Evolutionary conservation across 2,113 vertebrate species (phyloP).

Genomic region (Hippocampus mohnikei): DNA sequence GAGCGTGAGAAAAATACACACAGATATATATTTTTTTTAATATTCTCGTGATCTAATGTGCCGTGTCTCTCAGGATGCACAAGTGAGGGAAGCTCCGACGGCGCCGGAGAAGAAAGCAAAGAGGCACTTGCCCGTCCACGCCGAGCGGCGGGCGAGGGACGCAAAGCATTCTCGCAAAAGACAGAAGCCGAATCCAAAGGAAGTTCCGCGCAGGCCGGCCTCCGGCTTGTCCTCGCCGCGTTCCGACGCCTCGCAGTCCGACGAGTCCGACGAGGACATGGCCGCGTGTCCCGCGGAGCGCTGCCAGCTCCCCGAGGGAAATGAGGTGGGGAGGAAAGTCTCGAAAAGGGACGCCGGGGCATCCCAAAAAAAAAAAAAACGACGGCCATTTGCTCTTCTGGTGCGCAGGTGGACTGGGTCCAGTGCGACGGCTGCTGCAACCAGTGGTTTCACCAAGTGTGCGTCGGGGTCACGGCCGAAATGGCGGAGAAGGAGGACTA

Average conservation of each 20-base stretch:
- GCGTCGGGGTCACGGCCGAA: constrained; percentile 89
- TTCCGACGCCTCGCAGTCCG: constrained; percentile 83
- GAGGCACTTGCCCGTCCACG: constrained; percentile 74
- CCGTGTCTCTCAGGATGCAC: constrained; percentile 55
- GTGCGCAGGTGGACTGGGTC: constrained; percentile 89
- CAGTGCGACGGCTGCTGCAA: constrained; percentile 98
- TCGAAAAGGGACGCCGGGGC: neutral
- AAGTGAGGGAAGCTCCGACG: constrained; percentile 65
- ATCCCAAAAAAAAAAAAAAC: neutral
- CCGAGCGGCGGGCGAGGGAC: constrained; percentile 73
- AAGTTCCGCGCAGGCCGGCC: constrained; percentile 70
- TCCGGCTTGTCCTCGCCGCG: constrained; percentile 74
- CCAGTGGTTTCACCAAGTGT: constrained; percentile 97
- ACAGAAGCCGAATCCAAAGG: constrained; percentile 77
- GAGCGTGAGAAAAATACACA: neutral
- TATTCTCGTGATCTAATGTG: neutral
- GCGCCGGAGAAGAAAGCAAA: constrained; percentile 84
- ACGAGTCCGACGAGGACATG: constrained; percentile 91
- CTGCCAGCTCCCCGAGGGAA: constrained; percentile 92
- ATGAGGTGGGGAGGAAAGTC: constrained; percentile 79
- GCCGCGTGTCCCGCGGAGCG: constrained; percentile 86
- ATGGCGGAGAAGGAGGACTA: constrained; percentile 97
- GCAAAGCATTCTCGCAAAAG: constrained; percentile 83
- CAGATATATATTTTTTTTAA: neutral
- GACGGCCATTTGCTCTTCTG: neutral